phyloP scores from a whole-genome alignment of 2,113 vertebrate genomes.

The Solea solea region DNA sequence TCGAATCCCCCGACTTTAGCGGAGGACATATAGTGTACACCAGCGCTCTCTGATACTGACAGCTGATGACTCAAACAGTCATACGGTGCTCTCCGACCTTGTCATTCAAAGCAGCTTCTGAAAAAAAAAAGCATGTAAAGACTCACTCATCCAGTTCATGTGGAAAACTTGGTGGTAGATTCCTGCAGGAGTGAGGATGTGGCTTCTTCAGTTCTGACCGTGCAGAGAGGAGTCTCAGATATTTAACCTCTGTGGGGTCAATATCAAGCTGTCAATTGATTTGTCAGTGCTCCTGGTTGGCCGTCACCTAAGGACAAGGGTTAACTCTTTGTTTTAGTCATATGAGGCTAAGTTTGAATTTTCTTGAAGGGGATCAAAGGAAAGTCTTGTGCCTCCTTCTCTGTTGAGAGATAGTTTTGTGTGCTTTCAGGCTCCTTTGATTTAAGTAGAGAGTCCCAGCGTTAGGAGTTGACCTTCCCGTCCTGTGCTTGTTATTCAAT shows the following conservation, averaged over 20 bases:
- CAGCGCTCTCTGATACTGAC: constrained; percentile 47
- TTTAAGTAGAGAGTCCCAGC: too few relatives aligned
- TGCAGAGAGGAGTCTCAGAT: not conserved
- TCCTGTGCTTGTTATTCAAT: too few relatives aligned
- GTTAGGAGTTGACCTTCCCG: too few relatives aligned
- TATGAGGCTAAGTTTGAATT: not conserved
- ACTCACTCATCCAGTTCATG: not conserved
- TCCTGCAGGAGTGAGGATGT: not conserved
- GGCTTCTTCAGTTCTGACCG: not conserved
- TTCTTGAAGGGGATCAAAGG: too few relatives aligned
- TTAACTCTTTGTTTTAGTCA: not conserved
- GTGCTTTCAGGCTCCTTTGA: too few relatives aligned
- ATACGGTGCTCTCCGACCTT: constrained; percentile 30
- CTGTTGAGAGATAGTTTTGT: too few relatives aligned
- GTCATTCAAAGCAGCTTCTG: constrained; percentile 28
- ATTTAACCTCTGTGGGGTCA: not conserved
- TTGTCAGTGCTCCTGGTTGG: not conserved
- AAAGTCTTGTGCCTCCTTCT: too few relatives aligned
- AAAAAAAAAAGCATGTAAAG: constrained; percentile 2
- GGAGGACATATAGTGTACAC: constrained; percentile 36
- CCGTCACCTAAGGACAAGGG: not conserved
- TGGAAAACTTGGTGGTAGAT: not conserved
- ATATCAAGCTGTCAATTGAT: not conserved
- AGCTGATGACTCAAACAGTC: constrained; percentile 39
- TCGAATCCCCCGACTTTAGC: constrained; percentile 58